Conservation (phyloP, 2,797 vertebrate species). For the Euthynnus affinis region DNA sequence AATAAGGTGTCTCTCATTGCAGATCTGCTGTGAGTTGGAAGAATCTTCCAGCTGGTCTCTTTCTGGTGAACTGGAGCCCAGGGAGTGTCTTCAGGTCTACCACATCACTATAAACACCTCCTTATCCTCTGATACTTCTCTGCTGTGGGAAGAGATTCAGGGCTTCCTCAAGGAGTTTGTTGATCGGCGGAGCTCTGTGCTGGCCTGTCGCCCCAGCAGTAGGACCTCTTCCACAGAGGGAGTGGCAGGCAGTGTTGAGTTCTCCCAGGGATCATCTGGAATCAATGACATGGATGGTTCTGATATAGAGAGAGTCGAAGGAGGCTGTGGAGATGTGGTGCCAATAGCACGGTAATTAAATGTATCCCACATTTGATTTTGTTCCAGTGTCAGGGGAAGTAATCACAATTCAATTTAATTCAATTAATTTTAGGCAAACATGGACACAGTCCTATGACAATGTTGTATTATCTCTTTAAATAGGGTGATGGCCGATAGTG, state of each 20-base stretch:
- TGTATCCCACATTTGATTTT: not conserved
- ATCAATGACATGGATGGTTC: constrained; percentile 94
- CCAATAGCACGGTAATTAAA: constrained; percentile 78
- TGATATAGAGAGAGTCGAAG: constrained; percentile 88
- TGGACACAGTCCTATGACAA: not conserved
- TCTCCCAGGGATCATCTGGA: constrained; percentile 95
- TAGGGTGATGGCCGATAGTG: constrained; percentile 70
- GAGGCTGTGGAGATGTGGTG: constrained; percentile 57
- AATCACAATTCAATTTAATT: too few species aligned
- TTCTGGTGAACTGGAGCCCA: constrained; percentile 84
- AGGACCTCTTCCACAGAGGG: constrained; percentile 96
- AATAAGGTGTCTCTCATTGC: constrained; percentile 54
- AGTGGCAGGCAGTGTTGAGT: constrained; percentile 94
- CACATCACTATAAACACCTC: constrained; percentile 79
- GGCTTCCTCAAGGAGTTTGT: constrained; percentile 90
- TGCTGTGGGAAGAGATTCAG: constrained; percentile 82
- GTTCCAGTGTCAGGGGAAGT: not conserved
- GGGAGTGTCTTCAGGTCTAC: constrained; percentile 90
- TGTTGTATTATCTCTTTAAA: constrained; percentile 33
- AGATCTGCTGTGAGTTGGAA: constrained; percentile 94
- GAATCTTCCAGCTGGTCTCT: constrained; percentile 90
- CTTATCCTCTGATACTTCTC: constrained; percentile 41
- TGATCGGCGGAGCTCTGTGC: constrained; percentile 86
- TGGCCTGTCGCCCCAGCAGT: constrained; percentile 88
- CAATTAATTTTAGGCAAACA: too few species aligned